Percentiles rank a stretch among this genome's conserved stretches.
Evolutionary conservation across 2,888 invertebrate species (phyloP).

Genomic region (Lordiphosa andalusiaca): DNA sequence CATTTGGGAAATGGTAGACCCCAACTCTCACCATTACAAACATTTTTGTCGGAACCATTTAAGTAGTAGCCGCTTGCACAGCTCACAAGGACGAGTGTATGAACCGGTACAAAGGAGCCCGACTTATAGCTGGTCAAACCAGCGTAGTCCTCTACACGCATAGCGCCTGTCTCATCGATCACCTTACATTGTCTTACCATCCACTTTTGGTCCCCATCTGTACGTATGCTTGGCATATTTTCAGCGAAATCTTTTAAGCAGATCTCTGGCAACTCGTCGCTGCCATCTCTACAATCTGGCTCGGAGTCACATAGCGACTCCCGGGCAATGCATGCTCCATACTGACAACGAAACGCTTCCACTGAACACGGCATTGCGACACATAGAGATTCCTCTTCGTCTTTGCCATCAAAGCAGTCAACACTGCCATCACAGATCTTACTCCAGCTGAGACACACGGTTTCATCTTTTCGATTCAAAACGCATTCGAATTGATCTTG

Average conservation of each 20-base stretch:
- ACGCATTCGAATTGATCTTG: slow-evolving; percentile 30
- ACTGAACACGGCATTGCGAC: slow-evolving; percentile 53
- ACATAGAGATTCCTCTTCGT: slow-evolving; percentile 64
- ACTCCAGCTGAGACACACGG: slow-evolving; percentile 25
- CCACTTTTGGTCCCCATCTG: slow-evolving; percentile 1
- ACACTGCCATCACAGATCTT: slow-evolving; percentile 56
- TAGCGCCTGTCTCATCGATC: neutral
- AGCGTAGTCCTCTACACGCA: slow-evolving; percentile 12
- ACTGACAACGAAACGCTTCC: slow-evolving; percentile 50
- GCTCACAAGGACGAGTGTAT: slow-evolving; percentile 7
- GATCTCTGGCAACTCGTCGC: slow-evolving; percentile 25
- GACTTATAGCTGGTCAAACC: neutral
- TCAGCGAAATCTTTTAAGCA: neutral
- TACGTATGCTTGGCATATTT: neutral
- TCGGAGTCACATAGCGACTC: slow-evolving; percentile 18
- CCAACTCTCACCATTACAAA: slow-evolving; percentile 21
- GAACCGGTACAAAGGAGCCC: slow-evolving; percentile 6
- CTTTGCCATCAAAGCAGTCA: slow-evolving; percentile 58
- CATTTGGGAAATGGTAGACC: neutral
- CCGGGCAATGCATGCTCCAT: slow-evolving; percentile 50
- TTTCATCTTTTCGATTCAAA: slow-evolving; percentile 8
- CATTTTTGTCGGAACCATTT: slow-evolving; percentile 5
- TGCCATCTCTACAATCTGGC: slow-evolving; percentile 37
- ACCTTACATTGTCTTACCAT: neutral
- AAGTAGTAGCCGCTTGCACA: slow-evolving; percentile 18